Evolutionary conservation across 1,140 invertebrate species (phyloP), one percentile per base, ranked within the genome.

Genomic region (Oppia nitens): DNA sequence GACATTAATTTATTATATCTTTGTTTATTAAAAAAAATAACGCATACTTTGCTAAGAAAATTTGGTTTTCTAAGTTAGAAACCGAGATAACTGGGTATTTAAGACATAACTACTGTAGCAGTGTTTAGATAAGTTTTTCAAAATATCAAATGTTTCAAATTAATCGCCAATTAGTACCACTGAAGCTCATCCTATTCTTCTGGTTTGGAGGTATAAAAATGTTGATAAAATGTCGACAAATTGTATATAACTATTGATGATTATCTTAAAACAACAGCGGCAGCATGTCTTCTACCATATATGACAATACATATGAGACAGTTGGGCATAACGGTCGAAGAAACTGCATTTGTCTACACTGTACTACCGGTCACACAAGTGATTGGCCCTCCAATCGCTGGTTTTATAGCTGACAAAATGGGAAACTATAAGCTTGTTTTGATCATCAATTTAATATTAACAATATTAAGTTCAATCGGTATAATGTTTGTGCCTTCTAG

Each of bases 311-410:
- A 87, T 68, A 87, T 88, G 84, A 77, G 83, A 63, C 81, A 85
- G 66, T 68, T 89, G 52, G 86, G 86, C 51, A 82, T 89, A 64
- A 83, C 81, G 59, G 79, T 85, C 6, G 81, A 84, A 68, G 84
- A 90, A 73, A 83, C 84, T 1, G 84, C 84, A n/a, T 81, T 87
- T 62, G 87, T 87, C 78, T 85, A 83, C 20, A 81, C 85, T 3
- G 76, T 87, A 1, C 84, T 83, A 50, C 85, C 85, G 0, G 77
- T 87, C 51, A 75, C 85, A 1, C 80, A 81, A 28, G 82, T 87
- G 60, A 72, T 87, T 27, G 85, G 85, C 76, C 83, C 84, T 24
- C 83, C 84, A 1, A 66, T 87, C 24, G 81, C 83, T 20, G 84
- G 84, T 64, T 83, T 83, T 71, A 70, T 85, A 60, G 83, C 85